Base-by-base conservation (phyloP, 1,140 invertebrate species). In the Hesperophylax magnus region DNA sequence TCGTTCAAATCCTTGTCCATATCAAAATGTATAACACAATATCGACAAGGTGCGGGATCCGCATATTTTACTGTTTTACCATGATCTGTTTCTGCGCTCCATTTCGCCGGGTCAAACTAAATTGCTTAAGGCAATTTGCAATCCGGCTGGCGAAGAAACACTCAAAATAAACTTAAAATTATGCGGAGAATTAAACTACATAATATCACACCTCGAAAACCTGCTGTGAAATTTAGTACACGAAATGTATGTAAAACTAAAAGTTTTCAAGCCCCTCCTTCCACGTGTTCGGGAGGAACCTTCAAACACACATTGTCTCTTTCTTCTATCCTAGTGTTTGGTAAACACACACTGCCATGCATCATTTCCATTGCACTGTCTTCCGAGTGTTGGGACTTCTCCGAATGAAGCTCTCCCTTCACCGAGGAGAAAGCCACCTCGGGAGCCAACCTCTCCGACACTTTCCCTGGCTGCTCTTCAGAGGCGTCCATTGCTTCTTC, bases 221-320 rank as follows among this genome's bases (percentile, higher is more conserved):
- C 15, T 39, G 72, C 27, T 20, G 56, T 58, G 27, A 34, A 58
- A 31, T 31, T 58, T 58, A 27, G 72, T 76, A 60, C 56, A 58
- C 20, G 3, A 61, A 60, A 76, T 27, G 34, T 54, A 60, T 34
- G 18, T 27, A 34, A 60, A 58, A 60, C 24, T 58, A 31, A 18
- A 60, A 34, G 18, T 52, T 67, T 52, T 76, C 72, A 76, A 60
- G 54, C 72, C 15, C 72, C 72, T 2, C 72, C 54, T 5, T 76
- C 72, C 54, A 60, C 54, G 22, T 60, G 24, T 11, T 60, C 17
- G 3, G 72, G 54, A 27, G 71, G 71, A 22, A 17, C 17, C 20
- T 61, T 20, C 65, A 14, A 69, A 69, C 65, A 52, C n/a, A 34
- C 65, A 39, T 34, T 18, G 31, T 69, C 65, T 34, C 71, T 74